Evolutionary conservation across 2,797 vertebrate species (phyloP), one percentile per base, ranked within the genome.

Genomic region (Trichosurus vulpecula): DNA sequence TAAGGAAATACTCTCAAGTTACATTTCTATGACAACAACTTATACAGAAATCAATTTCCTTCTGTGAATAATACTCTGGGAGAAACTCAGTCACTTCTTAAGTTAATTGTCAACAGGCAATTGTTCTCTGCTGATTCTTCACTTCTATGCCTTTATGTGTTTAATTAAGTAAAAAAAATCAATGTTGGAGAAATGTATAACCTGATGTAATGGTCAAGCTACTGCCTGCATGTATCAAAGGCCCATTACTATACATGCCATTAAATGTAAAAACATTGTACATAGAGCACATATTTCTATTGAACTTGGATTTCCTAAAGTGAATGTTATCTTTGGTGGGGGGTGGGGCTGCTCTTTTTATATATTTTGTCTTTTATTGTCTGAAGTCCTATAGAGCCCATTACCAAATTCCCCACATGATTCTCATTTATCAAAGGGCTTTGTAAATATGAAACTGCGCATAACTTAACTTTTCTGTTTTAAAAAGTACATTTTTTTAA

Each of bases 381-480:
- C 90, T 95, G 52, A 95, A 92, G 58, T 92, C 61, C 29, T 92
- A 0, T 90, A 94, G 31, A 90, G 96, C 91, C 90, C n/a, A 55
- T 91, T 53, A 3, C 61, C 94, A 66, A 87, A 66, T 30, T 95
- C 90, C 57, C 51, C 94, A 96, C 96, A 94, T 96, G 95, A 52
- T 94, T 94, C 54, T 54, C 53, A 6, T 93, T 96, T 95, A 94
- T 94, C 95, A 97, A 90, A 97, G 57, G 55, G 52, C 92, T 96
- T 91, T 98, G 97, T 98, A 98, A 98, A 98, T 98, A 98, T 27
- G 52, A 95, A 97, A 95, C 54, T 97, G 96, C 98, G 97, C 90
- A 98, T 98, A 98, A 97, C 96, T 87, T 95, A 66, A 94, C 92
- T 98, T 97, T 97, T 96, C 94, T 97, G 29, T 97, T 97, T 96